phyloP scores from a whole-genome alignment of 1,140 invertebrate species.

The Hirudo medicinalis region DNA sequence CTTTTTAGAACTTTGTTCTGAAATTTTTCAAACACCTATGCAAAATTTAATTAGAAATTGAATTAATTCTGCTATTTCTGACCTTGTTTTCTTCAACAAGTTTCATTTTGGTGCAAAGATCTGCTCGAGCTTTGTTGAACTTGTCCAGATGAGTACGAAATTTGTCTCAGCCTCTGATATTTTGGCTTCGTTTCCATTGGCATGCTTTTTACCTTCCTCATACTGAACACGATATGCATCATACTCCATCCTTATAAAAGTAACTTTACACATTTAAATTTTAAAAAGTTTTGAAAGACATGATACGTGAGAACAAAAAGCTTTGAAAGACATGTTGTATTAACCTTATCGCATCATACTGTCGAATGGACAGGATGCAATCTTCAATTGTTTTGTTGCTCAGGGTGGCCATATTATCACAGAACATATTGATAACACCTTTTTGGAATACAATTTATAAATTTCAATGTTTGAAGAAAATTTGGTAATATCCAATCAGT shows the following conservation, averaged over 20 bases:
- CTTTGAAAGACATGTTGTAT: too few relatives aligned
- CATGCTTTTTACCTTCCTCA: constrained; percentile 49
- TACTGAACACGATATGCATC: constrained; percentile 88
- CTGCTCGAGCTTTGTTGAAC: constrained; percentile 76
- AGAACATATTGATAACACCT: constrained; percentile 9
- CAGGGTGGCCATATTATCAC: neutral
- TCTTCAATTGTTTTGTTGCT: constrained; percentile 4
- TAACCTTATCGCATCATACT: neutral
- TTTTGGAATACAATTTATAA: neutral
- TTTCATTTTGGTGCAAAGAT: constrained; percentile 83
- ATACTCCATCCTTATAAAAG: constrained; percentile 66
- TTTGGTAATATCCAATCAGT: too few relatives aligned
- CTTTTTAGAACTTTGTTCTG: constrained; percentile 2
- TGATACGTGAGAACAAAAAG: neutral
- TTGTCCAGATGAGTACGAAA: constrained; percentile 71
- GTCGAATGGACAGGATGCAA: neutral
- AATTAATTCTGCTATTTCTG: constrained; percentile 30
- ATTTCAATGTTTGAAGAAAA: too few relatives aligned
- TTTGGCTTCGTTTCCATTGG: constrained; percentile 35
- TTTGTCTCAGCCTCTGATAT: constrained; percentile 64
- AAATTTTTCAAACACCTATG: neutral
- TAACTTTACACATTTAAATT: neutral
- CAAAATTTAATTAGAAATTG: neutral
- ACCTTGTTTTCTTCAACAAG: constrained; percentile 93
- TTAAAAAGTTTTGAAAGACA: neutral